Evolutionary conservation across 2,797 vertebrate species (phyloP).

Genomic region (Enteromius anoplus): DNA sequence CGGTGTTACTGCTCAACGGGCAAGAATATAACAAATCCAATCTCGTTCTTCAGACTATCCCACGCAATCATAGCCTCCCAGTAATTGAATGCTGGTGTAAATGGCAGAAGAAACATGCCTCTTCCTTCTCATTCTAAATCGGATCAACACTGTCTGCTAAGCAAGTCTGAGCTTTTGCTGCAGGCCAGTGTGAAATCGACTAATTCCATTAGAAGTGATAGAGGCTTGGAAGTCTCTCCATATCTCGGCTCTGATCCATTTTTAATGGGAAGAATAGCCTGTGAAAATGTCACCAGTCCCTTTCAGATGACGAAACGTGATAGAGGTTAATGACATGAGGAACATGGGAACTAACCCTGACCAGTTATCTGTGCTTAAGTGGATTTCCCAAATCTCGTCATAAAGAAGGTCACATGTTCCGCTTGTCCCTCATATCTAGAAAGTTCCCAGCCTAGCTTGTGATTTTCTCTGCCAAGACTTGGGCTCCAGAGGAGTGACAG

Average conservation of each 20-base stretch:
- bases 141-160: conserved; percentile 12
- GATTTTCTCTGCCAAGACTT: conserved; percentile 26
- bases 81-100: background rate
- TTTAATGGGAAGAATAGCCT: conserved; percentile 80
- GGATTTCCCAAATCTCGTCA: conserved; percentile 79
- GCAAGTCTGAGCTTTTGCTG: conserved; percentile 29
- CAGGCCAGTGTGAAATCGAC: conserved; percentile 51
- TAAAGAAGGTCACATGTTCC: conserved; percentile 81
- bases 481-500: conserved; percentile 12
- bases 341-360: conserved; percentile 71
- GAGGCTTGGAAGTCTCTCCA: conserved; percentile 55
- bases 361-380: conserved; percentile 74
- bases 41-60: background rate
- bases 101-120: background rate
- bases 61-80: background rate
- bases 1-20: background rate
- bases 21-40: background rate
- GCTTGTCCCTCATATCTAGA: conserved; percentile 50
- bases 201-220: conserved; percentile 64
- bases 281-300: conserved; percentile 80
- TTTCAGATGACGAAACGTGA: conserved; percentile 68
- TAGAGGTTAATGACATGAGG: conserved; percentile 61
- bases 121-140: conserved; percentile 24
- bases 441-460: conserved; percentile 55
- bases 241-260: conserved; percentile 74